Percentiles rank a stretch among this genome's conserved stretches.
Evolutionary conservation across 2,797 vertebrate genomes (phyloP).

Genomic region (Pogoniulus pusillus): DNA sequence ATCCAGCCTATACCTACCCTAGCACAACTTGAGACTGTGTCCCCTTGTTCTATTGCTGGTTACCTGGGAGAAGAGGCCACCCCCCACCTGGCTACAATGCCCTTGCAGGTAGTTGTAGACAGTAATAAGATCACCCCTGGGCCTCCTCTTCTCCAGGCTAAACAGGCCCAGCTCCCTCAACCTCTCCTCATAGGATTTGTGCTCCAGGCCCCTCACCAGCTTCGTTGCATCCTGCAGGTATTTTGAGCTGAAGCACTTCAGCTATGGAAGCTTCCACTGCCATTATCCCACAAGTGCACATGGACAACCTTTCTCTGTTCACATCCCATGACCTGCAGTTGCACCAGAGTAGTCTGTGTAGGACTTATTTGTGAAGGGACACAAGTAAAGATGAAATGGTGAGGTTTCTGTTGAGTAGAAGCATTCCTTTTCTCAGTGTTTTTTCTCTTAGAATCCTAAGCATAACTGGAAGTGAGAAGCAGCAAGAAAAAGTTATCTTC

Average conservation of each 20-base stretch:
- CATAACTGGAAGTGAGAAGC: neutral
- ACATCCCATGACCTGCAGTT: neutral
- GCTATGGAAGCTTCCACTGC: neutral
- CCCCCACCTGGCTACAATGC: no score
- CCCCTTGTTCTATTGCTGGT: no score
- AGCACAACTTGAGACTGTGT: no score
- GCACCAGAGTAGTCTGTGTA: neutral
- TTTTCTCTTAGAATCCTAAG: neutral
- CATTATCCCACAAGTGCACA: neutral
- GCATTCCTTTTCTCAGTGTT: neutral
- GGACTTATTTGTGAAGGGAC: neutral
- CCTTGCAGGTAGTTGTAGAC: no score
- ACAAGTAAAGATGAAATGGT: neutral
- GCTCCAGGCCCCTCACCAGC: no score
- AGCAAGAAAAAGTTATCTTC: neutral
- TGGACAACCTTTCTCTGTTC: neutral
- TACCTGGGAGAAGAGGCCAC: no score
- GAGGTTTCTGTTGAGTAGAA: neutral
- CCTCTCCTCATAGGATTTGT: no score
- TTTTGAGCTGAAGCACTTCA: neutral
- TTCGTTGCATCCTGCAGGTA: fast-evolving
- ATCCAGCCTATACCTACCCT: no score
- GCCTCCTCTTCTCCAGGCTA: no score
- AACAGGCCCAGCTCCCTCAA: no score
- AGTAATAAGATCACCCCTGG: no score